Base-by-base conservation (phyloP, 1,140 invertebrate genomes). In the Centruroides sculpturatus region DNA sequence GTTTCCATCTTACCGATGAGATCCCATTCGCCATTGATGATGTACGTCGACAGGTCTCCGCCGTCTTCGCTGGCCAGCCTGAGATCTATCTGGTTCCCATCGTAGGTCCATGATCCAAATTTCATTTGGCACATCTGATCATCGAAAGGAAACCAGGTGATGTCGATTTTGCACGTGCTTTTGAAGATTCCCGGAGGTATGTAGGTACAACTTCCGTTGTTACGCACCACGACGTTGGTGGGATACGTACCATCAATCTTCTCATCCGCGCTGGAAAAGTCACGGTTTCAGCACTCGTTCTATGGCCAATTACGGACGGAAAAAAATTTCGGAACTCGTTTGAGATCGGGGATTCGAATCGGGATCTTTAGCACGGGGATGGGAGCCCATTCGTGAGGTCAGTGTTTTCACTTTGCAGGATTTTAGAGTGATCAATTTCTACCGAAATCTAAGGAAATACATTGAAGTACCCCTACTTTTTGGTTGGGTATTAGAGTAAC, bases 91-190 rank as follows among this genome's bases (percentile, higher is more conserved):
- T 94, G 80, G 67, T 80, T 78, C 71, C 93, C 93, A 76, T 92
- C 89, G 77, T 96, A 94, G 60, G 92, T 95, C 92, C 92, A 97
- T 69, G 90, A 94, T 71, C 92, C 92, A 74, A 97, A 97, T 77
- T 96, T 98, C 85, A 98, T 89, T 72, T 92, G 86, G 77, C 93
- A 99, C 69, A 85, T 85, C 79, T 98, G 95, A 77, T 98, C 93
- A 76, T 98, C 96, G 77, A 98, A 98, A 57, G 95, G 95, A 79
- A 98, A 98, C 92, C 93, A 98, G 64, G 91, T 96, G 77, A 99
- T 98, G 79, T 99, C 93, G 72, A 99, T 99, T 78, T 95, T 92
- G 80, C 96, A 99, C 68, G 93, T 97, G 77, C 92, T 97, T 77
- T 96, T 97, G 80, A 98, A 98, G 77, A 99, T 98, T 68, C 90